A percentile compares a stretch with the other conserved stretches of the same genome.
phyloP scores from a whole-genome alignment of 1,140 invertebrate species.

The Drosophila arawakana region DNA sequence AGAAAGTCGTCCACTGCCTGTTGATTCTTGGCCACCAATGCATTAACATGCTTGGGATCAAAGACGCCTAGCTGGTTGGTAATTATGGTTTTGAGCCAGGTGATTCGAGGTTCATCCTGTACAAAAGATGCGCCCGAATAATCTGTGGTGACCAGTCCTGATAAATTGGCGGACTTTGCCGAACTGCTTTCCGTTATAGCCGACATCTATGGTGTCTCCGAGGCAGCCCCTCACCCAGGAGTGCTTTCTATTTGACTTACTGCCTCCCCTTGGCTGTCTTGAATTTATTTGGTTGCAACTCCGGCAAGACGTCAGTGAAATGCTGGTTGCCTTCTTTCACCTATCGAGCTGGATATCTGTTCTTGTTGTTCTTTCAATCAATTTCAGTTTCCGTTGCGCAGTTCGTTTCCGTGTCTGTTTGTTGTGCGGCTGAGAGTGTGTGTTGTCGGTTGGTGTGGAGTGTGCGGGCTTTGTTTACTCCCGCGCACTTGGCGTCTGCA shows the following conservation, averaged over 20 bases:
- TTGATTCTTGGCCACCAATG: slow-evolving; percentile 56
- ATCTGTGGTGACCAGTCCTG: not conserved
- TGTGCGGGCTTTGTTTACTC: slow-evolving; percentile 21
- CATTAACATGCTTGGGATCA: slow-evolving; percentile 71
- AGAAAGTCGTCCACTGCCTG: slow-evolving; percentile 77
- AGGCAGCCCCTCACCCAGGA: not conserved
- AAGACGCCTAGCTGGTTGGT: slow-evolving; percentile 76
- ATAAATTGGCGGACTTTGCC: not conserved
- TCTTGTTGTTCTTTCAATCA: slow-evolving; percentile 70
- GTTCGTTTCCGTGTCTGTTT: slow-evolving; percentile 54
- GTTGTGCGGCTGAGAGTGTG: slow-evolving; percentile 15
- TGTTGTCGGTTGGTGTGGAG: slow-evolving; percentile 14
- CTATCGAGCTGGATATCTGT: slow-evolving; percentile 23
- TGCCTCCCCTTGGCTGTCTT: not conserved
- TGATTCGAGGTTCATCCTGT: slow-evolving; percentile 62
- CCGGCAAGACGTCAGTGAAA: slow-evolving; percentile 11
- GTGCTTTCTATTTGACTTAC: not conserved
- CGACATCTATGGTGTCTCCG: slow-evolving; percentile 15
- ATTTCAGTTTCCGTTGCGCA: slow-evolving; percentile 61
- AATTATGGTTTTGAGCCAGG: slow-evolving; percentile 76
- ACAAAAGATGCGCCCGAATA: slow-evolving; percentile 17
- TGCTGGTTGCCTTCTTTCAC: slow-evolving; percentile 28
- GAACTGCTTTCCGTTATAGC: not conserved
- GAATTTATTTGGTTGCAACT: slow-evolving; percentile 33
- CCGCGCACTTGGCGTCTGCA: slow-evolving; percentile 44